Conservation (phyloP, 1,140 invertebrate species). For the Phocides pigmalion region DNA sequence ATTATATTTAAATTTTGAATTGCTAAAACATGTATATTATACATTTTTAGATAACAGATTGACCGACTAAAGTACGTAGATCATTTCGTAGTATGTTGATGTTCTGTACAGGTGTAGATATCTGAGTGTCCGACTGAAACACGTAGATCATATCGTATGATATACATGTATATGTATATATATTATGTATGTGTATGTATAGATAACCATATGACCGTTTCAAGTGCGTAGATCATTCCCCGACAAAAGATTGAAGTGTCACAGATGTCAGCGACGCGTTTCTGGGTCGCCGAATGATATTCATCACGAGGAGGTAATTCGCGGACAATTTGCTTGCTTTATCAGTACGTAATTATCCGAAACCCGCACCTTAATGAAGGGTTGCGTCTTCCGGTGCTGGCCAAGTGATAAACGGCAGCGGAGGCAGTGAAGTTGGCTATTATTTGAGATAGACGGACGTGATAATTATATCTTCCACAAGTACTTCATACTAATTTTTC, state of each 20-base stretch:
- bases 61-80: too few relatives aligned
- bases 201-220: neutral
- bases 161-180: too few relatives aligned
- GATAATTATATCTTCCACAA: too few relatives aligned
- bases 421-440: neutral
- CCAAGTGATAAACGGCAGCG: neutral
- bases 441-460: too few relatives aligned
- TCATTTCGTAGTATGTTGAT: neutral
- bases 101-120: neutral
- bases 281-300: conserved; percentile 60
- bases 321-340: conserved; percentile 74
- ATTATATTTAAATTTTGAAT: too few relatives aligned
- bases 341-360: conserved; percentile 78
- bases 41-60: too few relatives aligned
- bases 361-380: conserved; percentile 72
- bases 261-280: conserved; percentile 39
- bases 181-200: neutral
- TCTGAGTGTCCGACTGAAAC: neutral
- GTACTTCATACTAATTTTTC: too few relatives aligned
- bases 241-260: conserved; percentile 39
- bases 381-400: conserved; percentile 47
- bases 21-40: too few relatives aligned
- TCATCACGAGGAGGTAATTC: conserved; percentile 68
- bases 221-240: conserved; percentile 7
- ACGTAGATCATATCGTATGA: neutral